Evolutionary conservation across 2,888 invertebrate genomes (phyloP), one percentile per base, ranked within the genome.

Genomic region (Drosophila colorata): DNA sequence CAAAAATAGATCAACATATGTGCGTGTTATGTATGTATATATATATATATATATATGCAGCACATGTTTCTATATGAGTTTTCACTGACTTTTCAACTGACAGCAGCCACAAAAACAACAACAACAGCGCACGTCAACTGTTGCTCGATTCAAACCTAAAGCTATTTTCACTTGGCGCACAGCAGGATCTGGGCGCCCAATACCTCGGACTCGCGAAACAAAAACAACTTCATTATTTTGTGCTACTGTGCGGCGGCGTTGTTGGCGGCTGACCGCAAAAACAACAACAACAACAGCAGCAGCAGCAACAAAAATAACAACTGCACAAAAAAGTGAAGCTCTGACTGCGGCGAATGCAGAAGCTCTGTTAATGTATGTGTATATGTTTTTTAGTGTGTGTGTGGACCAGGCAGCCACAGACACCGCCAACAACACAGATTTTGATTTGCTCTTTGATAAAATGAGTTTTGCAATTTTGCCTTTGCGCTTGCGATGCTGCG

Each of bases 221-320:
- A 74, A 70, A 88, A 88, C 82, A 87, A 83, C 82, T 88, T 83
- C 87, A 86, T 83, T 83, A 84, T 78, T 61, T 83, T 87, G 69
- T 58, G 82, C 82, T 83, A 83, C 82, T 83, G 82, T 83, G 87
- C 67, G 49, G 59, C 68, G 46, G 28, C 53, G 68, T 52, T 41
- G 58, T 46, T 51, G 74, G 31, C 68, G 74, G 31, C 68, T 51
- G 69, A 80, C 81, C 79, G 74, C 85, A 85, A 81, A 74, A 53
- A 63, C 69, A 65, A 46, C 31, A 53, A 31, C 25, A 52, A 38
- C 48, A 48, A 23, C 31, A 48, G 16, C 25, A 40, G 46, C 48
- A 69, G 23, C 57, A 48, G 20, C 46, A 52, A 53, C 48, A 75
- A 48, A 49, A 69, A 52, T 33, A 43, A 48, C 52, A 61, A 59